Base-by-base conservation (phyloP, 2,888 invertebrate species). In the Boloria euphrosyne region DNA sequence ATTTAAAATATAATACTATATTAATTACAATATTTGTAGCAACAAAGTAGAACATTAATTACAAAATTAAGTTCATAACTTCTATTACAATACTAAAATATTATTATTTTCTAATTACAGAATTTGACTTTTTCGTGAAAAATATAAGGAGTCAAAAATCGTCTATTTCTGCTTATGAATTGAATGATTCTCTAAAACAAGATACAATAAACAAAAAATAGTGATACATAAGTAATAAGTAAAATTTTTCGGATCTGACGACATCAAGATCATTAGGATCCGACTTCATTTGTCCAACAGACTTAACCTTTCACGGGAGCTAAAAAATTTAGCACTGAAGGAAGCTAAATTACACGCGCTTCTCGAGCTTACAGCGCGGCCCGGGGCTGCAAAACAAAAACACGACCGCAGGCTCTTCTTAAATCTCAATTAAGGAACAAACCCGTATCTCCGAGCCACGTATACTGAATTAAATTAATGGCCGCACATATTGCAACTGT, bases 391-490 rank as follows among this genome's bases (percentile, higher is more conserved):
- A 74, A 76, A 77, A 80, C 80, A 82, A 87, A 88, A 87, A 84
- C 85, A 82, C 80, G 73, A 80, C 82, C 80, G 74, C 76, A 73
- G 80, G 82, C 81, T 79, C 81, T 90, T 90, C 91, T 92, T 92
- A 91, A 91, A 91, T 92, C 91, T 88, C 91, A 90, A 92, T 92
- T 92, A 91, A 84, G 89, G 90, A 88, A 71, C 87, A 86, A 89
- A 89, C 90, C 90, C 90, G 84, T 87, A 90, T 89, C 91, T 86
- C 80, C 85, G 82, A 82, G 78, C 84, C 80, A 89, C 89, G 89
- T 89, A 87, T 84, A 84, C 86, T 87, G 90, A 89, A 91, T 90
- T 90, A 89, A 92, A 92, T 92, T 91, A 92, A 92, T 92, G 92
- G 88, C 82, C 80, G 76, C 91, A 92, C 89, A 92, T 91, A 92